Conservation (phyloP, 1,140 invertebrate species). For the Panonychus citri region DNA sequence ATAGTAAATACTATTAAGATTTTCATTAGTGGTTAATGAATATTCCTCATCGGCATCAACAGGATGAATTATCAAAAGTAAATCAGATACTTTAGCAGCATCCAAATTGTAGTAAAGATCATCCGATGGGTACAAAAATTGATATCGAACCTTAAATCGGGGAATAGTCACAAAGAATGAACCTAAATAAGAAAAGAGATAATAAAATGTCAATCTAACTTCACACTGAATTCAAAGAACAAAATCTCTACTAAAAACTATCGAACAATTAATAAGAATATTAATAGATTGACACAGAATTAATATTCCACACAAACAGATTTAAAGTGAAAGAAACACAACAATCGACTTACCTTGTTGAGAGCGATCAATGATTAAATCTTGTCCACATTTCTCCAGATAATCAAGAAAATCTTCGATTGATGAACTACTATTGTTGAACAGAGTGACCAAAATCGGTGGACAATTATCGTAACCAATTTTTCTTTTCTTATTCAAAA, state of each 20-base stretch:
- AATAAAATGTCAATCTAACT: no score
- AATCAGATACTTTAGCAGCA: conserved; percentile 51
- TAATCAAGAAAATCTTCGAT: background rate
- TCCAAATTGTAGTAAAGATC: conserved; percentile 54
- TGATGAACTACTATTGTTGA: background rate
- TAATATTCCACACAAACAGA: no score
- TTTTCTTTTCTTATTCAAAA: conserved; percentile 45
- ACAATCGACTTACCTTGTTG: background rate
- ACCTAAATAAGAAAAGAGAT: background rate
- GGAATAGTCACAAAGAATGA: conserved; percentile 22
- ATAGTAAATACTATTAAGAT: conserved; percentile 42
- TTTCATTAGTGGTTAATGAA: conserved; percentile 26
- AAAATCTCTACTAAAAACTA: no score
- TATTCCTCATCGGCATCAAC: conserved; percentile 19
- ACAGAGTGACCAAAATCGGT: conserved; percentile 44
- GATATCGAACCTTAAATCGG: conserved; percentile 60
- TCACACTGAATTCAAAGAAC: background rate
- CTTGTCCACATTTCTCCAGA: no score
- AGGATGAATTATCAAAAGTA: conserved; percentile 44
- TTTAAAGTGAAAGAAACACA: no score
- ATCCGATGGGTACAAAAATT: conserved; percentile 41
- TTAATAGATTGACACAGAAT: no score
- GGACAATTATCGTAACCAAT: conserved; percentile 34
- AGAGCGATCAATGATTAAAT: background rate
- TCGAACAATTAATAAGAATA: no score